Percentiles rank a stretch among this genome's conserved stretches.
Conservation (phyloP, 2,888 invertebrate genomes). For the Pachymerium ferrugineum region DNA sequence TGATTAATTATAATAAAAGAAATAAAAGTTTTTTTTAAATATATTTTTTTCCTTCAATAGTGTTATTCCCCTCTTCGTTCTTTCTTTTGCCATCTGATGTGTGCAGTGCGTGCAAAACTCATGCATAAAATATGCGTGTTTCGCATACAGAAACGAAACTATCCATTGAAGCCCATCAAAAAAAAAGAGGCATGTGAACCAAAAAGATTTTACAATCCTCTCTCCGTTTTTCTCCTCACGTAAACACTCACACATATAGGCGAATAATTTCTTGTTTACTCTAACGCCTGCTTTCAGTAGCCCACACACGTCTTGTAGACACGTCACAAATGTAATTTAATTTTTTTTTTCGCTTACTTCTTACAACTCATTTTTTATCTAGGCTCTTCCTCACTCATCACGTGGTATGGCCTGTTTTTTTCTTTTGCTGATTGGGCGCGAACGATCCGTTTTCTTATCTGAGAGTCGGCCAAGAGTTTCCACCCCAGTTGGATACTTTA, state of each 20-base stretch:
- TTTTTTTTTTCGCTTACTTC: constrained; percentile 23
- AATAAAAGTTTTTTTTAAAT: constrained; percentile 34
- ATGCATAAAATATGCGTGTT: constrained; percentile 27
- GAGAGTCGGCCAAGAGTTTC: constrained; percentile 19
- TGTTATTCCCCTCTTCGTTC: constrained; percentile 38
- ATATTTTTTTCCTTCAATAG: constrained; percentile 31
- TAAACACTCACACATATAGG: constrained; percentile 2
- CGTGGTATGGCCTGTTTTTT: constrained; percentile 20
- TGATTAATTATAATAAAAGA: constrained; percentile 43
- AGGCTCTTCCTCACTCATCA: constrained; percentile 12
- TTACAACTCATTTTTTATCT: constrained; percentile 27
- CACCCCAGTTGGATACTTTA: constrained; percentile 28
- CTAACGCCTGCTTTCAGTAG: constrained; percentile 15
- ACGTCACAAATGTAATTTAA: constrained; percentile 29
- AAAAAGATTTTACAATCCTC: constrained; percentile 25
- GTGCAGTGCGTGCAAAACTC: constrained; percentile 34
- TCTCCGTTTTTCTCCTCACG: constrained; percentile 27
- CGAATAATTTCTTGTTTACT: constrained; percentile 27
- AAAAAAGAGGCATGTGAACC: constrained; percentile 19
- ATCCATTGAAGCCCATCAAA: constrained; percentile 27
- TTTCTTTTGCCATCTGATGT: constrained; percentile 36
- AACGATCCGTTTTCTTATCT: constrained; percentile 27
- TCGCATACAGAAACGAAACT: constrained; percentile 23
- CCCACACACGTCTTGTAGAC: constrained; percentile 7
- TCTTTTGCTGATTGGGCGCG: constrained; percentile 27